Percentiles rank a stretch among this genome's conserved stretches.
phyloP scores from a whole-genome alignment of 2,113 vertebrate genomes.

The Ictalurus furcatus region DNA sequence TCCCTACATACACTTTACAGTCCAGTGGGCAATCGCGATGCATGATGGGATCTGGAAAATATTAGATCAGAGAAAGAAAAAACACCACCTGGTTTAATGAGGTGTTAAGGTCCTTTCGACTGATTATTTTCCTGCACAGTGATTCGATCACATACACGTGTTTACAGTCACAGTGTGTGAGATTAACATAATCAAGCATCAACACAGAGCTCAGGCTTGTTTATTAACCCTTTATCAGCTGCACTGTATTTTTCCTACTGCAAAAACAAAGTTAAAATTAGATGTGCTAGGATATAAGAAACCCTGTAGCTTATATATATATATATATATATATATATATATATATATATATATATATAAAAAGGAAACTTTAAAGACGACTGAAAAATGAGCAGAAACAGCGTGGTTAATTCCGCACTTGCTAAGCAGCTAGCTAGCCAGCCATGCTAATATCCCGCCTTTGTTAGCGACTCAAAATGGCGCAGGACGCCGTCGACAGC shows the following conservation, averaged over 20 bases:
- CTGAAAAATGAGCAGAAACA: too few species aligned
- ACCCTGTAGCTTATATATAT: background rate
- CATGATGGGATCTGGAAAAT: constrained; percentile 77
- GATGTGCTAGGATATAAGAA: background rate
- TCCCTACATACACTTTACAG: constrained; percentile 98
- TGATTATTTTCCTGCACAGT: background rate
- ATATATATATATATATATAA: background rate
- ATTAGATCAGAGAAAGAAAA: background rate
- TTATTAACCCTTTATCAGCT: background rate
- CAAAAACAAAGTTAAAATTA: background rate
- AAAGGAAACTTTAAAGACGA: background rate
- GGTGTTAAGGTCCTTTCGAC: rapidly evolving
- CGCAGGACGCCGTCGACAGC: background rate
- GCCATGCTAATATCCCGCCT: constrained; percentile 6
- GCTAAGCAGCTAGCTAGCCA: background rate
- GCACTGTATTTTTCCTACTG: background rate
- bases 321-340: too few species aligned
- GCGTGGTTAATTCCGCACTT: background rate
- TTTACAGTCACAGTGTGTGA: too few species aligned
- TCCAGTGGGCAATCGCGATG: constrained; percentile 97
- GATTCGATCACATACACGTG: background rate
- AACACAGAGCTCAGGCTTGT: background rate
- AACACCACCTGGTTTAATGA: background rate
- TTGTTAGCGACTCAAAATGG: constrained; percentile 46
- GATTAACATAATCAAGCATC: background rate